phyloP scores from a whole-genome alignment of 2,888 invertebrate species.

The Tinea semifulvella region DNA sequence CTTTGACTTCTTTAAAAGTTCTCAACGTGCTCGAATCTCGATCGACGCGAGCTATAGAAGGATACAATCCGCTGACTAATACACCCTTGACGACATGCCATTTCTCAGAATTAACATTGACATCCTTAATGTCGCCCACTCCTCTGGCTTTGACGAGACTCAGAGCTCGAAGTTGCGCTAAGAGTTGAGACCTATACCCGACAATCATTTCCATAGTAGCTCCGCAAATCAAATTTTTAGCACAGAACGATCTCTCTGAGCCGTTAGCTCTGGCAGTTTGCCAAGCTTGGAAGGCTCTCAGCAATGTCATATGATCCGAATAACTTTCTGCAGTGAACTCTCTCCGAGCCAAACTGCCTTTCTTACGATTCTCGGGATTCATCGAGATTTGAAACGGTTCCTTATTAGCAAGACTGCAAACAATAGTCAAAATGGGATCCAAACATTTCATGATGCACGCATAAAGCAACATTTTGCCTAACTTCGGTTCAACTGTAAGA shows the following conservation, averaged over 20 bases:
- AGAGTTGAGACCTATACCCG: slow-evolving; percentile 82
- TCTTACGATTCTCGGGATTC: slow-evolving; percentile 72
- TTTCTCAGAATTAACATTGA: slow-evolving; percentile 84
- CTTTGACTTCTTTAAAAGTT: slow-evolving; percentile 68
- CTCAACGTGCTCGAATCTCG: slow-evolving; percentile 68
- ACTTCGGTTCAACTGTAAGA: slow-evolving; percentile 88
- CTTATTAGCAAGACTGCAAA: slow-evolving; percentile 80
- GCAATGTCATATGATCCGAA: slow-evolving; percentile 90
- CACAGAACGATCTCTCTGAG: slow-evolving; percentile 75
- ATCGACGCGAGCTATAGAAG: slow-evolving; percentile 82
- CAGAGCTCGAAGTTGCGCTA: slow-evolving; percentile 80
- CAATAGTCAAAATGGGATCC: slow-evolving; percentile 91
- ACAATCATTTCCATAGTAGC: slow-evolving; percentile 91
- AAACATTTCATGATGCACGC: slow-evolving; percentile 91
- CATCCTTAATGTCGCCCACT: slow-evolving; percentile 75
- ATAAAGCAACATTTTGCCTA: slow-evolving; percentile 92
- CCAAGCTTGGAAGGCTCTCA: slow-evolving; percentile 78
- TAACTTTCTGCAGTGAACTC: slow-evolving; percentile 78
- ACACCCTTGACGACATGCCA: slow-evolving; percentile 94
- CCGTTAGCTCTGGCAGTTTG: slow-evolving; percentile 69
- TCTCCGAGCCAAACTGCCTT: slow-evolving; percentile 69
- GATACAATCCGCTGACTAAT: slow-evolving; percentile 88
- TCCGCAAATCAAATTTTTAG: slow-evolving; percentile 78
- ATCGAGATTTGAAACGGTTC: slow-evolving; percentile 83
- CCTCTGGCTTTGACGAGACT: slow-evolving; percentile 75